Conservation (phyloP, 2,888 invertebrate species). For the Lottia gigantea region DNA sequence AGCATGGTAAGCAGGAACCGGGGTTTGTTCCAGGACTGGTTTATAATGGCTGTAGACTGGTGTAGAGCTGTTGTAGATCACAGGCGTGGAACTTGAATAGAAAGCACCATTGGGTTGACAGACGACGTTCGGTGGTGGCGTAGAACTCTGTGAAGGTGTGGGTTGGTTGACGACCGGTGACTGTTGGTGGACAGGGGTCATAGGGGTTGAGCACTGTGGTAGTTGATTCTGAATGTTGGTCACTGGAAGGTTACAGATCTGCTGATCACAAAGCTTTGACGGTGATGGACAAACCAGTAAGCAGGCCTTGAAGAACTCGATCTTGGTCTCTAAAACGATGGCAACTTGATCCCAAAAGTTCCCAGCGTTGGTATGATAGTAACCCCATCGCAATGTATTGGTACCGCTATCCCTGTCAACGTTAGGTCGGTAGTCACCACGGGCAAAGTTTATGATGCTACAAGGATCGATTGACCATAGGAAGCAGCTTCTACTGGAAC, state of each 20-base stretch:
- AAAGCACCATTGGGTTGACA: constrained; percentile 3
- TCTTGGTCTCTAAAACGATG: constrained; percentile 38
- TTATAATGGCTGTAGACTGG: background rate
- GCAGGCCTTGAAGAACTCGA: constrained; percentile 33
- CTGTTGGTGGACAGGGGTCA: background rate
- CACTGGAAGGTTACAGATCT: constrained; percentile 32
- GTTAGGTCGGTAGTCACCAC: constrained; percentile 45
- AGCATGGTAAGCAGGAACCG: background rate
- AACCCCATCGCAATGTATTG: constrained; percentile 46
- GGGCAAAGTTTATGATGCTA: constrained; percentile 46
- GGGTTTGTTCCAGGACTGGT: background rate
- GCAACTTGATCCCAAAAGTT: constrained; percentile 48
- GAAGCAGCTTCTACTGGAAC: constrained; percentile 42
- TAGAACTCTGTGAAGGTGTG: background rate
- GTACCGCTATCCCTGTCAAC: constrained; percentile 43
- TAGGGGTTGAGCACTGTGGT: background rate
- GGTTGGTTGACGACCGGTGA: background rate
- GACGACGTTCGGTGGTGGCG: background rate
- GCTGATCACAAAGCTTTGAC: constrained; percentile 38
- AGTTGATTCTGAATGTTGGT: background rate
- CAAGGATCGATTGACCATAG: constrained; percentile 49
- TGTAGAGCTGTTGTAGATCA: background rate
- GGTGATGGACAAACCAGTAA: constrained; percentile 29
- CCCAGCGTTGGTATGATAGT: constrained; percentile 41
- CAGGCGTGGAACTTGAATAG: background rate